Conservation (phyloP, 2,113 vertebrate genomes). For the Platichthys stellatus region DNA sequence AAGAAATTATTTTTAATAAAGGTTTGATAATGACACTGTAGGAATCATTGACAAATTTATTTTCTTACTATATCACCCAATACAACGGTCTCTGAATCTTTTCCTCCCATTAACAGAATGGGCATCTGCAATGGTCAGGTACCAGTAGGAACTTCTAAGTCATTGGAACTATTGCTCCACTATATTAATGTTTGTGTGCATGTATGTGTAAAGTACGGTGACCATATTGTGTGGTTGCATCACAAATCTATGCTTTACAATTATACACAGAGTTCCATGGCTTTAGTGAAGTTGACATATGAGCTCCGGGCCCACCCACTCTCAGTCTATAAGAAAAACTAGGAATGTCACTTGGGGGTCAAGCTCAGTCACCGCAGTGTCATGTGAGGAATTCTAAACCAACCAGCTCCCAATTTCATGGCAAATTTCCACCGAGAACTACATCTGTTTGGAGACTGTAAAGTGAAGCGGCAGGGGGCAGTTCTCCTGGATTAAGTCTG, state of each 20-base stretch:
- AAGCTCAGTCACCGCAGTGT: slow-evolving; percentile 58
- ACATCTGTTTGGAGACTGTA: slow-evolving; percentile 79
- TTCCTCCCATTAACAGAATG: no score
- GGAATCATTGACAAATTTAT: no score
- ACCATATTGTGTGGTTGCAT: neutral
- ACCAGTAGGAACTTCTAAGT: no score
- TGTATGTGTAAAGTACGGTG: neutral
- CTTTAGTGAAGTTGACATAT: neutral
- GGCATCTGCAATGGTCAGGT: no score
- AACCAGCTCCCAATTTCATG: slow-evolving; percentile 80
- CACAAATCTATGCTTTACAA: neutral
- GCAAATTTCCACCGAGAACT: slow-evolving; percentile 75
- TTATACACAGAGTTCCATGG: slow-evolving; percentile 7
- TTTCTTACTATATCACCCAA: no score
- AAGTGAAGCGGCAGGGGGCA: slow-evolving; percentile 72
- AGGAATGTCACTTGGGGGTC: slow-evolving; percentile 55
- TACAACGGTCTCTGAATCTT: no score
- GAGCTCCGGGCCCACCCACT: slow-evolving; percentile 32
- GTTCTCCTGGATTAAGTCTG: slow-evolving; percentile 78
- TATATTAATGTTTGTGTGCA: neutral
- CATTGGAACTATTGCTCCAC: no score
- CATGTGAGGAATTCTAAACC: slow-evolving; percentile 74
- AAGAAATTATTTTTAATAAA: no score
- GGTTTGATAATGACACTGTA: no score
- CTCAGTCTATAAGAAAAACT: slow-evolving; percentile 47